A percentile compares a stretch with the other conserved stretches of the same genome.
These are phyloP conservation scores for Herminia tarsipennalis DNA, from an alignment of 2,888 invertebrate species.

Conservation along the genomic window DNA sequence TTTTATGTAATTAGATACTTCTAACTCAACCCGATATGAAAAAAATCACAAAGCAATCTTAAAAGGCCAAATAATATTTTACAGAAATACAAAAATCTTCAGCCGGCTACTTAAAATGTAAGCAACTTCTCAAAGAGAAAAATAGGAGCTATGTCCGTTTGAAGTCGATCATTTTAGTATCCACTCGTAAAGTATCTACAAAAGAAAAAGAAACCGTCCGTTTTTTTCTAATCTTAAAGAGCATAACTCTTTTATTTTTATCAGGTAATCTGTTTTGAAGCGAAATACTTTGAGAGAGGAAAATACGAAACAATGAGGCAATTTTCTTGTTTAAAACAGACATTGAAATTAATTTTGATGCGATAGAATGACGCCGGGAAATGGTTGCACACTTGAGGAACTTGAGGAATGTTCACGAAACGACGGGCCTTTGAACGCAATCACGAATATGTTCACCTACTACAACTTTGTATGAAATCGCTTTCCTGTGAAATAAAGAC, in stretches of 20 bases:
- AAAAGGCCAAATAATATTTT: slow-evolving; percentile 31
- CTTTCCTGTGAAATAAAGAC: slow-evolving; percentile 3
- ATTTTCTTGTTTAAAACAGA: slow-evolving; percentile 34
- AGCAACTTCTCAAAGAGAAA: slow-evolving; percentile 36
- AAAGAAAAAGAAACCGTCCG: slow-evolving; percentile 25
- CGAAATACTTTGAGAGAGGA: slow-evolving; percentile 19
- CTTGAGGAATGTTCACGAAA: slow-evolving; percentile 48
- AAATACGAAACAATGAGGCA: slow-evolving; percentile 20
- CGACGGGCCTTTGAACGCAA: slow-evolving; percentile 45
- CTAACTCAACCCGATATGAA: too few species aligned
- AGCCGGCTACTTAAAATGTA: slow-evolving; percentile 17
- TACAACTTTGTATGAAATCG: slow-evolving; percentile 21
- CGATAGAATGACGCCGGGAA: slow-evolving; percentile 49
- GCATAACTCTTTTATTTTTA: slow-evolving; percentile 29
- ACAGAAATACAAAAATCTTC: slow-evolving; percentile 11
- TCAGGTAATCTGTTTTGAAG: slow-evolving; percentile 13
- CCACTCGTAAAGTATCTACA: slow-evolving; percentile 39
- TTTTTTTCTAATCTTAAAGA: slow-evolving; percentile 36
- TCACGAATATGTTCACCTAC: slow-evolving; percentile 36
- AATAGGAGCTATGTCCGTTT: slow-evolving; percentile 41
- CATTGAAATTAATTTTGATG: slow-evolving; percentile 43
- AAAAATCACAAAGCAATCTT: slow-evolving; percentile 27
- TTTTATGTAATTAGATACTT: too few species aligned
- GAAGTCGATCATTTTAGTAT: slow-evolving; percentile 43
- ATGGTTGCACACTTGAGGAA: slow-evolving; percentile 35